Conservation (phyloP, 2,888 invertebrate species). For the Scelioninae gen. 2 region DNA sequence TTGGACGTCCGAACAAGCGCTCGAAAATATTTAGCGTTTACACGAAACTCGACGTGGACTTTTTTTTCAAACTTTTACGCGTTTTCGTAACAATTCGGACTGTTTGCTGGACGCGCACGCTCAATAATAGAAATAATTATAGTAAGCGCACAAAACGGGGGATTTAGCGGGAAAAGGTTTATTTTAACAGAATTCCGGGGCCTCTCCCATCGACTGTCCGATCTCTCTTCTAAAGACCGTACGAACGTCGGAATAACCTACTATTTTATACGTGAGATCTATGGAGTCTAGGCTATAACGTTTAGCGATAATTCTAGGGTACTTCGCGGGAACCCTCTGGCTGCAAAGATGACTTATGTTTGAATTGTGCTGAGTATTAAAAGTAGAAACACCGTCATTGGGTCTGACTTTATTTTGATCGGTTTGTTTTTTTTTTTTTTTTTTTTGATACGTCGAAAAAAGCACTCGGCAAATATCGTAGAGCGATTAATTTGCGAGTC, state of each 20-base stretch:
- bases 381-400: constrained; percentile 49
- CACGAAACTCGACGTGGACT: too few relatives aligned
- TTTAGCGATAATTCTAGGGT: constrained; percentile 75
- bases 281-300: constrained; percentile 75
- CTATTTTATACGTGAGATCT: constrained; percentile 75
- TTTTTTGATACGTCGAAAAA: too few relatives aligned
- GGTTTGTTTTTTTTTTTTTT: constrained; percentile 1
- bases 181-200: constrained; percentile 24
- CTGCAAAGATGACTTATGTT: constrained; percentile 72
- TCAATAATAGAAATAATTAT: too few relatives aligned
- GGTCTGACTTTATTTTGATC: constrained; percentile 40
- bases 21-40: too few relatives aligned
- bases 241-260: constrained; percentile 69
- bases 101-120: too few relatives aligned
- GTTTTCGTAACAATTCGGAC: too few relatives aligned
- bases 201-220: constrained; percentile 57
- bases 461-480: too few relatives aligned
- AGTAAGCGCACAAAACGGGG: too few relatives aligned
- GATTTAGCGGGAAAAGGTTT: too few relatives aligned
- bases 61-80: too few relatives aligned
- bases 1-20: too few relatives aligned
- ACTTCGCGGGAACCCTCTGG: constrained; percentile 66
- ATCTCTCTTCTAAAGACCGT: constrained; percentile 68
- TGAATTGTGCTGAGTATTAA: constrained; percentile 55
- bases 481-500: too few relatives aligned